phyloP scores from a whole-genome alignment of 37 sponge, comb jelly and placozoan species.

The Agelas oroides region DNA sequence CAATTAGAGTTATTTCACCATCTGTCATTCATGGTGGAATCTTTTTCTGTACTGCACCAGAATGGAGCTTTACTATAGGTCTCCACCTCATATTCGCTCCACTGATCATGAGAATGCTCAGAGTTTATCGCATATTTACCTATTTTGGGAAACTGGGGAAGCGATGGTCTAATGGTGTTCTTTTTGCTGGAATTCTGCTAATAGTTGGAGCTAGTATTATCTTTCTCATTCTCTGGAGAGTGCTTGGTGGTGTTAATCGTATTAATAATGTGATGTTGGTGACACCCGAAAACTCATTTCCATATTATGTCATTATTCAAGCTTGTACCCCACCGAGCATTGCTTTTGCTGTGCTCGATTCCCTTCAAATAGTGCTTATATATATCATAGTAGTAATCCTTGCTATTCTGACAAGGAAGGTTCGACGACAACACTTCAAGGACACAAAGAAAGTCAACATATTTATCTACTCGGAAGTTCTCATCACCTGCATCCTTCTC shows the following conservation, averaged over 20 bases:
- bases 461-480: too few relatives aligned
- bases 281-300: background rate
- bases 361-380: too few relatives aligned
- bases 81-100: slow-evolving; percentile 14
- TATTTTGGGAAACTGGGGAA: slow-evolving; percentile 44
- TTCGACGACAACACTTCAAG: slow-evolving; percentile 32
- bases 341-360: too few relatives aligned
- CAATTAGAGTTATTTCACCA: background rate
- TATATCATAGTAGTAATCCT: slow-evolving; percentile 13
- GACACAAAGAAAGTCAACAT: slow-evolving; percentile 54
- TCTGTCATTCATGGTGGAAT: too few relatives aligned
- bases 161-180: slow-evolving; percentile 25
- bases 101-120: slow-evolving; percentile 26
- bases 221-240: background rate
- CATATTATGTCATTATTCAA: background rate
- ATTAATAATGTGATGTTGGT: background rate
- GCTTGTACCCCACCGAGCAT: background rate
- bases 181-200: slow-evolving; percentile 3
- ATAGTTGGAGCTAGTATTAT: slow-evolving; percentile 8
- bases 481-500: too few relatives aligned
- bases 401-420: slow-evolving; percentile 37
- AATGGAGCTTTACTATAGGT: background rate
- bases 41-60: too few relatives aligned
- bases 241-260: background rate
- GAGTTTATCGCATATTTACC: slow-evolving; percentile 46